Evolutionary conservation across 2,113 vertebrate species (phyloP).

Genomic region (Mohoua ochrocephala): DNA sequence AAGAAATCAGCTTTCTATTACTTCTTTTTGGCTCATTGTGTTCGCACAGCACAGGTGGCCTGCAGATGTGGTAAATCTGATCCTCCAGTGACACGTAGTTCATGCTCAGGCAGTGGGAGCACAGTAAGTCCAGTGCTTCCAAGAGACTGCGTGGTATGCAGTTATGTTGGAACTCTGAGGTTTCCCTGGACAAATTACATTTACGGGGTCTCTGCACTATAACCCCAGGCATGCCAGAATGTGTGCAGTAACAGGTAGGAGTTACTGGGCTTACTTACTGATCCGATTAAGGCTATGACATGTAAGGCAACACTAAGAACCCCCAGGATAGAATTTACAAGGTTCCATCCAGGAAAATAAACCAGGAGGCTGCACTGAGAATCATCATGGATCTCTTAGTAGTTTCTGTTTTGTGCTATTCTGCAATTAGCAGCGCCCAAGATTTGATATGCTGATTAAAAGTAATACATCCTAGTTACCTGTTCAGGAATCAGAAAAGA

Average conservation of each 20-base stretch:
- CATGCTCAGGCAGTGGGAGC: neutral
- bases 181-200: neutral
- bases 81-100: neutral
- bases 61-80: slow-evolving; percentile 34
- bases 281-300: neutral
- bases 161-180: neutral
- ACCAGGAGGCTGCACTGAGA: neutral
- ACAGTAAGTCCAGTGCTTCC: neutral
- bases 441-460: neutral
- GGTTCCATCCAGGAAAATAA: neutral
- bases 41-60: slow-evolving; percentile 6
- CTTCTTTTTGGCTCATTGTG: neutral
- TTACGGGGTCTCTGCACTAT: neutral
- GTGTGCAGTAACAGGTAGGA: neutral
- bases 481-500: neutral
- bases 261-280: neutral
- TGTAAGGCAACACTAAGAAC: neutral
- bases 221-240: neutral
- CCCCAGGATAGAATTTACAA: neutral
- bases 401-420: neutral
- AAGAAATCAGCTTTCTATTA: neutral
- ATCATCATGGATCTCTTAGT: neutral
- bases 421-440: neutral
- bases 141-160: neutral
- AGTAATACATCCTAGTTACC: neutral